These are phyloP conservation scores for Isoperla grammatica DNA, from an alignment of 2,888 invertebrate genomes.

Conservation along the genomic window DNA sequence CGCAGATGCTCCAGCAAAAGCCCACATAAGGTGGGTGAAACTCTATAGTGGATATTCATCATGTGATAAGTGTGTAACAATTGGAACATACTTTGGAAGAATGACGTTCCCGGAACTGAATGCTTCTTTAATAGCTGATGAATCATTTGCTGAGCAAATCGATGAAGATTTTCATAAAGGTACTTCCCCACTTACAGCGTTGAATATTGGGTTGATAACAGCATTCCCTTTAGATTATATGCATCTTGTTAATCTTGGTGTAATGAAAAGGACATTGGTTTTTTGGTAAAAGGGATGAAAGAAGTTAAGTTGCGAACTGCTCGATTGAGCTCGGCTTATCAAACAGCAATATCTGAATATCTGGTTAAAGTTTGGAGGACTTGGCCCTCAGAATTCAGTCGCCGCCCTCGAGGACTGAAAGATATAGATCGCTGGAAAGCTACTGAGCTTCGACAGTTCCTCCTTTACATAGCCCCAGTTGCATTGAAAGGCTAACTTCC, in stretches of 20 bases:
- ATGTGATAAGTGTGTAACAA: conserved; percentile 27
- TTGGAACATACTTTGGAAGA: conserved; percentile 21
- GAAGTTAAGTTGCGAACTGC: too few relatives aligned
- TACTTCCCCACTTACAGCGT: conserved; percentile 20
- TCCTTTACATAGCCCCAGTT: not conserved
- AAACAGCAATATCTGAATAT: too few relatives aligned
- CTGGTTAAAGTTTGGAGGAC: too few relatives aligned
- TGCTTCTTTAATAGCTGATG: not conserved
- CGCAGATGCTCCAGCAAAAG: conserved; percentile 21
- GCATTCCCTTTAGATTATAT: conserved; percentile 16
- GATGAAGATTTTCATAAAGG: conserved; percentile 27
- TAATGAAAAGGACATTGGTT: conserved; percentile 14
- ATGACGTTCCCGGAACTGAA: conserved; percentile 26
- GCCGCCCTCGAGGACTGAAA: not conserved
- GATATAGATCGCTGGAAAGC: conserved; percentile 22
- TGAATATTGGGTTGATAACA: conserved; percentile 10
- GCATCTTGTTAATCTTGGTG: conserved; percentile 15
- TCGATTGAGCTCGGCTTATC: too few relatives aligned
- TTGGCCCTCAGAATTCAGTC: not conserved
- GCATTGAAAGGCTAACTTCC: not conserved
- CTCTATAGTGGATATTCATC: conserved; percentile 28
- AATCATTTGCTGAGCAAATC: not conserved
- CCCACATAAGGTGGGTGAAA: conserved; percentile 26
- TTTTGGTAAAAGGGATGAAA: too few relatives aligned
- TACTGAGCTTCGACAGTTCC: not conserved